These are phyloP conservation scores for Thinocorus orbignyianus DNA, from an alignment of 2,113 vertebrate genomes.

Conservation along the genomic window DNA sequence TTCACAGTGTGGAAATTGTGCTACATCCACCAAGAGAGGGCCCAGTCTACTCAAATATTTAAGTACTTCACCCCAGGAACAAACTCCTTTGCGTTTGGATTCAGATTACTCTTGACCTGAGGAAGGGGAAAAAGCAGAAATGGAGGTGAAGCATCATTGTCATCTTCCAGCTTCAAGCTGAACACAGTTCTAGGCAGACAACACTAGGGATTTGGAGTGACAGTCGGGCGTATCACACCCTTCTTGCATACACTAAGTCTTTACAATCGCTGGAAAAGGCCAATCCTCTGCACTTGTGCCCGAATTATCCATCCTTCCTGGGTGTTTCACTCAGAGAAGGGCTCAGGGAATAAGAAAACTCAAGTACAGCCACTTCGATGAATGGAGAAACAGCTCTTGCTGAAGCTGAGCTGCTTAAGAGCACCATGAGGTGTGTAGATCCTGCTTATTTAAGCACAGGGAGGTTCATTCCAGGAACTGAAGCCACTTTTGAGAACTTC, in stretches of 20 bases:
- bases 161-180: background rate
- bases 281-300: background rate
- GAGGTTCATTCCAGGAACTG: background rate
- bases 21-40: conserved; percentile 81
- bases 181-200: background rate
- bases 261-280: background rate
- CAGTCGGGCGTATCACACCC: fast-evolving
- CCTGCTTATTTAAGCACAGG: background rate
- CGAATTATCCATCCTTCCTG: background rate
- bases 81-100: conserved; percentile 95
- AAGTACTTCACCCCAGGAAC: conserved; percentile 91
- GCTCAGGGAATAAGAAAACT: background rate
- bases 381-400: background rate
- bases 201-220: background rate
- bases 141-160: background rate
- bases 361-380: background rate
- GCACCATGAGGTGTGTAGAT: background rate
- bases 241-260: background rate
- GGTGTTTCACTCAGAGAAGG: background rate
- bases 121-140: conserved; percentile 61
- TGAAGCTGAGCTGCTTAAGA: background rate
- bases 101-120: conserved; percentile 90
- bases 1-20: conserved; percentile 89
- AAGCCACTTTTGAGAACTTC: background rate
- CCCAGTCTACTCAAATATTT: conserved; percentile 84